Evolutionary conservation across 1,140 invertebrate genomes (phyloP).

Genomic region (honey bee (Apis mellifera)): DNA sequence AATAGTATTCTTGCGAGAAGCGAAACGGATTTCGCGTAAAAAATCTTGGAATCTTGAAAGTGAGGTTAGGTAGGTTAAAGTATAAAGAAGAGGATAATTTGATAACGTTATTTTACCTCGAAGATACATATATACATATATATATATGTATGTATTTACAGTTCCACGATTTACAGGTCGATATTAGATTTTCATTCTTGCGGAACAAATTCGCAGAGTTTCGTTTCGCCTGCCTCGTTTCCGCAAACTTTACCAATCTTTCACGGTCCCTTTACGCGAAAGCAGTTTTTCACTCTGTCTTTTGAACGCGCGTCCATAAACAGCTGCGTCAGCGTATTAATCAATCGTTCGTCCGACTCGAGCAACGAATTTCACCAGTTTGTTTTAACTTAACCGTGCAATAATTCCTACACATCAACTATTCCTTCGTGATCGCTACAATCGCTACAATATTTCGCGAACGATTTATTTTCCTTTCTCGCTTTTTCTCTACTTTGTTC

Average conservation of each 20-base stretch:
- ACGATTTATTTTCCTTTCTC: conserved; percentile 33
- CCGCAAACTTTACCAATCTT: conserved; percentile 40
- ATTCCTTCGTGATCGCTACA: neutral
- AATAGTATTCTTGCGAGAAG: neutral
- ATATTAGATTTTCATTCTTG: conserved; percentile 19
- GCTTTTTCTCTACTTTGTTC: neutral
- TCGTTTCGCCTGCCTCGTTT: conserved; percentile 6
- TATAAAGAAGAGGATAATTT: neutral
- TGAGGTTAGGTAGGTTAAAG: neutral
- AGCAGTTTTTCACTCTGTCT: conserved; percentile 7
- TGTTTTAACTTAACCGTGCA: conserved; percentile 28
- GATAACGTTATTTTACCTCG: neutral
- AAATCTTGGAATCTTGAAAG: neutral
- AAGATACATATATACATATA: neutral
- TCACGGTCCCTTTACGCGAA: neutral
- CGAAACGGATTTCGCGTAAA: neutral
- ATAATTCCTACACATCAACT: conserved; percentile 7
- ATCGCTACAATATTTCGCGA: neutral
- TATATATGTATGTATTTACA: too few relatives aligned
- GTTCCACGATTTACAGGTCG: neutral
- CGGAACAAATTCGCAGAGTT: neutral
- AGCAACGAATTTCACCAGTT: conserved; percentile 10
- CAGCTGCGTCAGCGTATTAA: conserved; percentile 42
- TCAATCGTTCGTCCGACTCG: conserved; percentile 11
- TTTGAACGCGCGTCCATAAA: neutral